phyloP scores from a whole-genome alignment of 2,888 invertebrate species.

The Cataglyphis livida region DNA sequence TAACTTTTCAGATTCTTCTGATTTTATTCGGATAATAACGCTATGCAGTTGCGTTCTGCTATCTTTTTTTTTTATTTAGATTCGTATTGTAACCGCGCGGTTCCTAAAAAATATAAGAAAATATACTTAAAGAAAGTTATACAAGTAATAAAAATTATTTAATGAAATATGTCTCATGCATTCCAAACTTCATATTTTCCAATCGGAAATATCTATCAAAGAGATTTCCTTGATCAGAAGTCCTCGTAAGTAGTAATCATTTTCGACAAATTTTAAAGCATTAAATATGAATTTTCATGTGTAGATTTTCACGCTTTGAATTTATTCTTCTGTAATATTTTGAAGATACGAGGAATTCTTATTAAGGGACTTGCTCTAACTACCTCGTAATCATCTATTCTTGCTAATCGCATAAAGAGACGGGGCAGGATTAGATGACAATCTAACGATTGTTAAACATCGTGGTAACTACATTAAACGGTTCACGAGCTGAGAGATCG shows the following conservation, averaged over 20 bases:
- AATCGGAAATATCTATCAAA: neutral
- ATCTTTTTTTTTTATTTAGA: neutral
- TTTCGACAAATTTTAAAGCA: neutral
- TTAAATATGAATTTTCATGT: slow-evolving; percentile 9
- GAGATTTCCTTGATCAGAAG: slow-evolving; percentile 25
- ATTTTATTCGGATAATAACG: neutral
- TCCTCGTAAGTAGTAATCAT: slow-evolving; percentile 11
- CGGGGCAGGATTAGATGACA: slow-evolving; percentile 33
- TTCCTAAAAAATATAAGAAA: neutral
- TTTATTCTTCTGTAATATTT: neutral
- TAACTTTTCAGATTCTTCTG: slow-evolving; percentile 5
- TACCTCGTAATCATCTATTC: slow-evolving; percentile 13
- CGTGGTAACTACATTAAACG: slow-evolving; percentile 32
- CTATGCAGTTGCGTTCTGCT: neutral
- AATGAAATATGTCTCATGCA: slow-evolving; percentile 3
- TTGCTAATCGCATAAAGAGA: slow-evolving; percentile 27
- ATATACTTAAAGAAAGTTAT: neutral
- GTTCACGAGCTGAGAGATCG: neutral
- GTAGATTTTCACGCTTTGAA: neutral
- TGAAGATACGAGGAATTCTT: slow-evolving; percentile 18
- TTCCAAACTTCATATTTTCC: neutral
- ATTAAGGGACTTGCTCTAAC: slow-evolving; percentile 7
- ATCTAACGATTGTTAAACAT: slow-evolving; percentile 26
- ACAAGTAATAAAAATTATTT: slow-evolving; percentile 8
- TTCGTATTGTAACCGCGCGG: neutral